Base-by-base conservation (phyloP, 2,113 vertebrate genomes). In the Corydoras sp. region DNA sequence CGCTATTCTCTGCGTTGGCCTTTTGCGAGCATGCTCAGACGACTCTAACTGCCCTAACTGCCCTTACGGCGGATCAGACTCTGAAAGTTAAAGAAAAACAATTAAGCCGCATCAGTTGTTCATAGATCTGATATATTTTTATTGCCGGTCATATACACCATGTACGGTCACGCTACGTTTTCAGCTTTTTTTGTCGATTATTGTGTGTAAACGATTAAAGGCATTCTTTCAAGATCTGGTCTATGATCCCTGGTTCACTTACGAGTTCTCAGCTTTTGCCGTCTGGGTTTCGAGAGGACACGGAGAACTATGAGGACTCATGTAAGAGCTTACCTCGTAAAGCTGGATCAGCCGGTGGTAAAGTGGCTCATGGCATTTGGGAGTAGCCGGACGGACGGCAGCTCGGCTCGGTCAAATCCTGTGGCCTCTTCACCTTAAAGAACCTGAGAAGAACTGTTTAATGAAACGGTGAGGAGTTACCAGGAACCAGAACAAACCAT, bases 291-390 rank as follows among this genome's bases (percentile, higher is more conserved):
- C 65, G 35, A 73, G 3, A 76, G 62, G 61, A 58, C 55, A 62
- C 32, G 51, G 55, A 53, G 65, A 60, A 69, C 55, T 66, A 8
- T 5, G 58, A 56, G 29, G 49, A 80, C 60, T 14, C 81, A 77
- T 82, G 82, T 77, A 5, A 68, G 48, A 82, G 87, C 89, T 86
- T 88, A 76, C 75, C 77, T 79, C 79, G 68, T 83, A 87, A 91
- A 89, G 83, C 85, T 85, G 89, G 88, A 89, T 90, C 77, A 91
- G 84, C 84, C 80, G 62, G 1, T 24, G 74, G 79, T 72, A 85
- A 89, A 89, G 85, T 82, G 81, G 90, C 86, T 90, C 82, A 88
- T 83, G 77, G 81, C 82, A 86, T 82, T 85, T 84, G 58, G 72
- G 80, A 73, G 81, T 76, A 81, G 83, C 83, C 77, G 65, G 73